Conservation (phyloP, 1,140 invertebrate genomes). For the Apis laboriosa region DNA sequence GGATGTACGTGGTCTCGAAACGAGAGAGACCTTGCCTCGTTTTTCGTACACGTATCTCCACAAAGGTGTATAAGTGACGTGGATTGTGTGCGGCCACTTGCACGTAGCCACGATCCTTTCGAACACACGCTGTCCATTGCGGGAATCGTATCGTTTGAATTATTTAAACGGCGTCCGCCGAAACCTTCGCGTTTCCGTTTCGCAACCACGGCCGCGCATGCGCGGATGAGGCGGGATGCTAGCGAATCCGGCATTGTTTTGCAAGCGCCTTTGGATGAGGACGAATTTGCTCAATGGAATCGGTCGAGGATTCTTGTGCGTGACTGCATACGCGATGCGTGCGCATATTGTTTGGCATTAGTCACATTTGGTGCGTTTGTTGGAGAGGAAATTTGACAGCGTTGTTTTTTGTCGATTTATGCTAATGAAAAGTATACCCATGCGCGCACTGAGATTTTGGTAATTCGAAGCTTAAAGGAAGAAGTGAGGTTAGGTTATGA, state of each 20-base stretch:
- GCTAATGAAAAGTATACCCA: too few relatives aligned
- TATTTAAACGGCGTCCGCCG: slow-evolving; percentile 61
- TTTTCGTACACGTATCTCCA: slow-evolving; percentile 39
- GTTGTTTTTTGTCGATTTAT: too few relatives aligned
- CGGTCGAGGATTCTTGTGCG: background rate
- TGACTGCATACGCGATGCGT: too few relatives aligned
- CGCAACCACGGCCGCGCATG: slow-evolving; percentile 20
- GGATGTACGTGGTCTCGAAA: slow-evolving; percentile 27
- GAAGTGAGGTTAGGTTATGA: too few relatives aligned
- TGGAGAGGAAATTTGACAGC: too few relatives aligned
- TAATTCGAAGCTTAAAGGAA: too few relatives aligned
- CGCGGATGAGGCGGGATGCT: background rate
- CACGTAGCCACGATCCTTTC: slow-evolving; percentile 40
- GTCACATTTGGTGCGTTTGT: too few relatives aligned
- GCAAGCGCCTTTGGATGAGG: background rate
- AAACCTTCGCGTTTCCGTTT: slow-evolving; percentile 51
- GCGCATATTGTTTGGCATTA: too few relatives aligned
- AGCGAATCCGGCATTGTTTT: slow-evolving; percentile 3
- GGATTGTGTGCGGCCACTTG: background rate
- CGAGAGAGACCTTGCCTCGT: slow-evolving; percentile 54
- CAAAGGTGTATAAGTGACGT: background rate
- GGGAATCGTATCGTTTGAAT: slow-evolving; percentile 53
- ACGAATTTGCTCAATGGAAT: background rate
- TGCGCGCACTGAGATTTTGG: too few relatives aligned
- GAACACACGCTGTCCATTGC: slow-evolving; percentile 8